Evolutionary conservation across 1,140 invertebrate genomes (phyloP).

Genomic region (Dendrolimus punctatus): DNA sequence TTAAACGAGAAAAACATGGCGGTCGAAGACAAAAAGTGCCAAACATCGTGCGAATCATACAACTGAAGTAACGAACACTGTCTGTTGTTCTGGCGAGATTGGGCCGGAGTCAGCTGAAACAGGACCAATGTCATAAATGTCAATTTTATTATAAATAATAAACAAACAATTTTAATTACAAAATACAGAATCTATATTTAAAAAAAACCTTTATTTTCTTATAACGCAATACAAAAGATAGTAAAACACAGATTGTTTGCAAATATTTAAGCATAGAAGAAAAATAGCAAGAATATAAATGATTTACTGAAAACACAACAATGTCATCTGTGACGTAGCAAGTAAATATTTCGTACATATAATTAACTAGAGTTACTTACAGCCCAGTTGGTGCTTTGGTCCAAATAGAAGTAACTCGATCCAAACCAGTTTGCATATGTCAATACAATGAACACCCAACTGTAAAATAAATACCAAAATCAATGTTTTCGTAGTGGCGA

Average conservation of each 20-base stretch:
- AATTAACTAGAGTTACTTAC: constrained; percentile 49
- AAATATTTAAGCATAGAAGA: not conserved
- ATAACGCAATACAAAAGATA: too few species aligned
- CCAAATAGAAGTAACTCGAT: constrained; percentile 86
- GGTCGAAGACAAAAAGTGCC: constrained; percentile 91
- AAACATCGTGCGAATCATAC: constrained; percentile 92
- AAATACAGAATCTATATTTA: too few species aligned
- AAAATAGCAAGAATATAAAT: not conserved
- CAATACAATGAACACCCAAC: constrained; percentile 79
- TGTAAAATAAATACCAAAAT: constrained; percentile 51
- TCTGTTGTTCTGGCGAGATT: constrained; percentile 83
- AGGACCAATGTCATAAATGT: not conserved
- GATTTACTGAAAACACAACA: too few species aligned
- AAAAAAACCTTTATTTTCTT: too few species aligned
- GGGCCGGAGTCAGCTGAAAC: constrained; percentile 80
- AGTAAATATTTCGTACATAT: too few species aligned
- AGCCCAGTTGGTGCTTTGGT: constrained; percentile 88
- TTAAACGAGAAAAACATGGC: constrained; percentile 94
- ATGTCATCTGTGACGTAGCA: too few species aligned
- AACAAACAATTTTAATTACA: too few species aligned
- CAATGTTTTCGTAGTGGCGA: not conserved
- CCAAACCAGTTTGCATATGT: constrained; percentile 80
- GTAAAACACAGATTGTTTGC: too few species aligned
- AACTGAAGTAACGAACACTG: constrained; percentile 84
- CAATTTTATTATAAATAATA: not conserved